Evolutionary conservation across 2,113 vertebrate species (phyloP).

Genomic region (zebrafish (Danio rerio)): GRCz12tu NC_133193.1:50306001-50306500

Average conservation of each 20-base stretch:
- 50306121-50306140: not conserved
- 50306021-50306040: no score
- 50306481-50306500: not conserved
- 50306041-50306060: no score
- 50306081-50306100: no score
- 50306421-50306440: not conserved
- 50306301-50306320: constrained; percentile 17
- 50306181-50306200: not conserved
- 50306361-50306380: constrained; percentile 1
- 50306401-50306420: not conserved
- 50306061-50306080: no score
- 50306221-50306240: not conserved
- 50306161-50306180: not conserved
- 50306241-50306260: not conserved
- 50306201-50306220: not conserved
- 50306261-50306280: constrained; percentile 6
- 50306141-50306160: not conserved
- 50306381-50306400: not conserved
- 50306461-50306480: not conserved
- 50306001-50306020: no score
- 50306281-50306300: constrained; percentile 23
- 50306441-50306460: no score
- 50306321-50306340: constrained; percentile 10
- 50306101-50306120: no score
- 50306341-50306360: not conserved